Conservation (phyloP, 2,888 invertebrate genomes). For the Syritta pipiens region DNA sequence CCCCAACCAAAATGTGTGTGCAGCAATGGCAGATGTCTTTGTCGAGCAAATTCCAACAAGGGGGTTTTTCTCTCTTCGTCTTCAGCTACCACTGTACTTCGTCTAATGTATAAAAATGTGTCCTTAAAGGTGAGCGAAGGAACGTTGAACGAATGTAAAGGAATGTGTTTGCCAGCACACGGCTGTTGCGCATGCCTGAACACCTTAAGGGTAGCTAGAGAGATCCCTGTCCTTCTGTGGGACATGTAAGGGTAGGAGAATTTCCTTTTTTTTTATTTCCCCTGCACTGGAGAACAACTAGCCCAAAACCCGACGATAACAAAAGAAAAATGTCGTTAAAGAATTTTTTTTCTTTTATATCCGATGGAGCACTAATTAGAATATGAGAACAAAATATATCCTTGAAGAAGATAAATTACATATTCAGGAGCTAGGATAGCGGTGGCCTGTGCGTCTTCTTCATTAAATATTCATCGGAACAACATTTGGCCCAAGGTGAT, state of each 20-base stretch:
- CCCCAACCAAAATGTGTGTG: constrained; percentile 43
- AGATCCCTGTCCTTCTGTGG: no score
- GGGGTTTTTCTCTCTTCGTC: constrained; percentile 20
- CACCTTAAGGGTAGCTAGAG: constrained; percentile 60
- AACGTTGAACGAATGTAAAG: constrained; percentile 45
- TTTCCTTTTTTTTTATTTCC: constrained; percentile 24
- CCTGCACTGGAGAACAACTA: constrained; percentile 20
- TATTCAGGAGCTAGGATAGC: constrained; percentile 36
- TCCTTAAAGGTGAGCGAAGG: constrained; percentile 62
- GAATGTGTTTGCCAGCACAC: constrained; percentile 18
- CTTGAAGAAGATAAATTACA: constrained; percentile 59
- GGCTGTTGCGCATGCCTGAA: constrained; percentile 62
- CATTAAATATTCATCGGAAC: constrained; percentile 64
- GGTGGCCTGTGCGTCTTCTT: constrained; percentile 18
- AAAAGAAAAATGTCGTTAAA: constrained; percentile 53
- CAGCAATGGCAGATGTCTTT: constrained; percentile 57
- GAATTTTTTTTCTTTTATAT: constrained; percentile 16
- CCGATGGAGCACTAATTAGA: constrained; percentile 56
- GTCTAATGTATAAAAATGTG: constrained; percentile 56
- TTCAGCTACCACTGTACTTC: constrained; percentile 1
- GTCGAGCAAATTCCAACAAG: constrained; percentile 8
- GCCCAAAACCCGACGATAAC: not conserved
- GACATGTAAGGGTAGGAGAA: no score
- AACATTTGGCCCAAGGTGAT: constrained; percentile 57
- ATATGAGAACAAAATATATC: constrained; percentile 5